A percentile compares a stretch with the other conserved stretches of the same genome.
Evolutionary conservation across 2,113 vertebrate species (phyloP).

Genomic region (Gasterosteus nipponicus): DNA sequence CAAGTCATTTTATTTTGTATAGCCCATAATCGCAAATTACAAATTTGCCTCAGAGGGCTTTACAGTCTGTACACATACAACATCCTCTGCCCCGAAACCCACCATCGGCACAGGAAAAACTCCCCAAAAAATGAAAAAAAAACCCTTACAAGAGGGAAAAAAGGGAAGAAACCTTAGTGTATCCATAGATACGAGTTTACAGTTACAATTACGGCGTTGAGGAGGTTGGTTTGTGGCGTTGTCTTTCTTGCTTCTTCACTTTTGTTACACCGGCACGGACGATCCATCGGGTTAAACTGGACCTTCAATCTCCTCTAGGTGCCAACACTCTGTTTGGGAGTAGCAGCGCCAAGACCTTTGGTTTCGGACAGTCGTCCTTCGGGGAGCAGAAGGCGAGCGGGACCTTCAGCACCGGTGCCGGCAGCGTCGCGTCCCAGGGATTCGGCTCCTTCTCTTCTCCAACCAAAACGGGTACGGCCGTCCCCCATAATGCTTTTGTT

Average conservation of each 20-base stretch:
- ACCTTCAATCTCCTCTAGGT: constrained; percentile 72
- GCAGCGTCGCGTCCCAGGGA: constrained; percentile 92
- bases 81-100: too few relatives aligned
- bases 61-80: too few relatives aligned
- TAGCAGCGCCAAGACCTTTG: constrained; percentile 89
- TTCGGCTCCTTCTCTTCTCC: constrained; percentile 92
- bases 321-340: constrained; percentile 89
- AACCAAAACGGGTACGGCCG: constrained; percentile 85
- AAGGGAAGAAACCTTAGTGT: too few relatives aligned
- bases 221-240: too few relatives aligned
- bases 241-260: neutral
- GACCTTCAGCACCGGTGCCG: constrained; percentile 90
- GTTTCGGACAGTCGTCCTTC: constrained; percentile 85
- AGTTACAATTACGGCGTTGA: too few relatives aligned
- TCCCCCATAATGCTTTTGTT: neutral
- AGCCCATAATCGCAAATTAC: too few relatives aligned
- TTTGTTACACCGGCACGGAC: neutral
- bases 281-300: neutral
- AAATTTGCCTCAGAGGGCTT: too few relatives aligned
- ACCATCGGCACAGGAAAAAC: too few relatives aligned
- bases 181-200: neutral
- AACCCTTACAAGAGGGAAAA: too few relatives aligned
- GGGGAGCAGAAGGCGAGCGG: constrained; percentile 91
- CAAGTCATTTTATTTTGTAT: too few relatives aligned
- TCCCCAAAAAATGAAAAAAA: too few relatives aligned